Conservation (phyloP, 2,797 vertebrate species). For the Mycteria americana region DNA sequence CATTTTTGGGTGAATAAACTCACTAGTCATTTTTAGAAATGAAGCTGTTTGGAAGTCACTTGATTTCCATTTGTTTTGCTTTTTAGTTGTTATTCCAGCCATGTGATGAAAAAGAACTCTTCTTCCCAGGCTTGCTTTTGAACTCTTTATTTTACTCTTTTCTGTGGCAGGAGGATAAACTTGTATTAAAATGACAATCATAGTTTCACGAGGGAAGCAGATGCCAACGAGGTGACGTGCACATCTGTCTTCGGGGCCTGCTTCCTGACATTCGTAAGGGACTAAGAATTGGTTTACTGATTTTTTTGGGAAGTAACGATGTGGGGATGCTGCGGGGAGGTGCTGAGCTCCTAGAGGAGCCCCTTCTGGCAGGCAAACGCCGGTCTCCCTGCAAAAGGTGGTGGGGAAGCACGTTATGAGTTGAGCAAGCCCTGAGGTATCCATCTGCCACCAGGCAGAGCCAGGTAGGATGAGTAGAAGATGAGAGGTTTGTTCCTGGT, state of each 20-base stretch:
- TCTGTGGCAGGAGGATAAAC: not conserved
- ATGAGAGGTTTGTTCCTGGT: not conserved
- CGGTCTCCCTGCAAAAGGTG: not conserved
- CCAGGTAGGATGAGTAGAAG: not conserved
- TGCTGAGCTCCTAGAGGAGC: not conserved
- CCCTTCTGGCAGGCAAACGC: not conserved
- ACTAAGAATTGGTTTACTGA: not conserved
- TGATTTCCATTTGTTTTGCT: not conserved
- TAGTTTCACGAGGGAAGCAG: not conserved
- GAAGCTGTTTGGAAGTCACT: not conserved
- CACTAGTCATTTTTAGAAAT: not conserved
- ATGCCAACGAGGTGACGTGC: fast-evolving
- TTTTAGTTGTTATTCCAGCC: not conserved
- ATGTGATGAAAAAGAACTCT: not conserved
- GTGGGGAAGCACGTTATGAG: not conserved
- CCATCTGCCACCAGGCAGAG: not conserved
- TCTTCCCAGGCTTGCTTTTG: not conserved
- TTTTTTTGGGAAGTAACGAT: not conserved
- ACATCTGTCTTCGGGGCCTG: not conserved
- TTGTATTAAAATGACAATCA: not conserved
- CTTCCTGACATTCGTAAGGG: not conserved
- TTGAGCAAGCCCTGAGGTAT: not conserved
- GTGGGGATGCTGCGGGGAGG: not conserved
- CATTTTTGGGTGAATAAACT: not conserved
- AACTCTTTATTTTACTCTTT: not conserved